Percentiles rank a stretch among this genome's conserved stretches.
phyloP scores from a whole-genome alignment of 2,113 vertebrate species.

The Orthonyx spaldingii region DNA sequence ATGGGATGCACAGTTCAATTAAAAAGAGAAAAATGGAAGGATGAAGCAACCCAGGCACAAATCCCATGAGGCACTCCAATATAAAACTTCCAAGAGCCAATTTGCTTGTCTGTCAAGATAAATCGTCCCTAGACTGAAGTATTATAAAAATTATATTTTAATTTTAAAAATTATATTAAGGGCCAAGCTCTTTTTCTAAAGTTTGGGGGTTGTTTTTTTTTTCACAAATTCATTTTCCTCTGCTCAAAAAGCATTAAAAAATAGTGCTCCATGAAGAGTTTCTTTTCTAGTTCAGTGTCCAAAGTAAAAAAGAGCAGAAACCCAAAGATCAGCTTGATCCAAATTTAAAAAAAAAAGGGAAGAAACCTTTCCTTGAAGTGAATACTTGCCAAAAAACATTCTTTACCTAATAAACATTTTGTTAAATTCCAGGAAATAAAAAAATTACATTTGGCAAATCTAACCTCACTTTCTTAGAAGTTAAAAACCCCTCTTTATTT shows the following conservation, averaged over 20 bases:
- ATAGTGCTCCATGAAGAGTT: background rate
- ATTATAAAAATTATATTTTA: background rate
- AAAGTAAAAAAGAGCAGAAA: background rate
- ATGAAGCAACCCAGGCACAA: background rate
- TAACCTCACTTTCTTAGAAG: background rate
- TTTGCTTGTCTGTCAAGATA: background rate
- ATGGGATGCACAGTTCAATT: background rate
- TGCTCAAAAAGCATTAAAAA: background rate
- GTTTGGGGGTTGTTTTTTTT: background rate
- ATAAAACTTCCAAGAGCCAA: background rate
- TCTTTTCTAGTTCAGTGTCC: background rate
- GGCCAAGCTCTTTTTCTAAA: background rate
- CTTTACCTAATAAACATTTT: slow-evolving; percentile 4
- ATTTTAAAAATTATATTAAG: background rate
- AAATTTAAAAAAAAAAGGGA: background rate
- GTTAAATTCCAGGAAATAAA: slow-evolving; percentile 27
- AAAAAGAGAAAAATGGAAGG: background rate
- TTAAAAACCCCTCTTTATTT: background rate
- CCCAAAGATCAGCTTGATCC: background rate
- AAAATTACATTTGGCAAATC: background rate
- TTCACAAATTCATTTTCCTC: background rate
- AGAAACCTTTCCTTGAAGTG: background rate
- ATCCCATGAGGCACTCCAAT: background rate
- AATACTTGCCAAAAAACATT: background rate
- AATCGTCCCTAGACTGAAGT: background rate